Conservation (phyloP, 2,113 vertebrate genomes). For the Felis chaus region DNA sequence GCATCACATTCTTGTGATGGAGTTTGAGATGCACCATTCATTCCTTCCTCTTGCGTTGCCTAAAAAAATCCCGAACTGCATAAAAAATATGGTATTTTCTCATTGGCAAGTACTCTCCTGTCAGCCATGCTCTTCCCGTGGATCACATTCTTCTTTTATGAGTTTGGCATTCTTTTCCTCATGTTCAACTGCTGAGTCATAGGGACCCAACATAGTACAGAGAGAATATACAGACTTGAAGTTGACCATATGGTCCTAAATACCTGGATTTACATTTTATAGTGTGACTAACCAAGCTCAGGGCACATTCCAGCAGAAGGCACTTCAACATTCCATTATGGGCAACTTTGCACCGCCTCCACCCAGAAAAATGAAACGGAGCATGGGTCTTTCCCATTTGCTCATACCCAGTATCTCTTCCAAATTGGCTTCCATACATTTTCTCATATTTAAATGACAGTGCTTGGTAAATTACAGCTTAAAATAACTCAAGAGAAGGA, state of each 20-base stretch:
- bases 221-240: neutral
- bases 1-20: neutral
- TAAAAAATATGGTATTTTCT: slow-evolving; percentile 39
- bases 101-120: neutral
- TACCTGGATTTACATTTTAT: neutral
- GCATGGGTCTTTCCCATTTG: neutral
- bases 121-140: neutral
- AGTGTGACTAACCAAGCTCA: neutral
- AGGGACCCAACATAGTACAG: neutral
- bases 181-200: slow-evolving; percentile 45
- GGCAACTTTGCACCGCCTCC: neutral
- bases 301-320: neutral
- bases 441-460: neutral
- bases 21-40: neutral
- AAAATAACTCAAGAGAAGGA: neutral
- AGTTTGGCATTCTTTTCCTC: slow-evolving; percentile 34
- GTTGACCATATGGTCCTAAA: neutral
- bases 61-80: neutral
- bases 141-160: neutral
- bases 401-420: neutral
- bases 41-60: neutral
- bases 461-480: neutral
- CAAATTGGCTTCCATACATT: neutral
- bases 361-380: neutral
- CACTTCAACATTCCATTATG: neutral